Evolutionary conservation across 2,888 invertebrate species (phyloP), one percentile per base, ranked within the genome.

Genomic region (Chymomyza procnemis): DNA sequence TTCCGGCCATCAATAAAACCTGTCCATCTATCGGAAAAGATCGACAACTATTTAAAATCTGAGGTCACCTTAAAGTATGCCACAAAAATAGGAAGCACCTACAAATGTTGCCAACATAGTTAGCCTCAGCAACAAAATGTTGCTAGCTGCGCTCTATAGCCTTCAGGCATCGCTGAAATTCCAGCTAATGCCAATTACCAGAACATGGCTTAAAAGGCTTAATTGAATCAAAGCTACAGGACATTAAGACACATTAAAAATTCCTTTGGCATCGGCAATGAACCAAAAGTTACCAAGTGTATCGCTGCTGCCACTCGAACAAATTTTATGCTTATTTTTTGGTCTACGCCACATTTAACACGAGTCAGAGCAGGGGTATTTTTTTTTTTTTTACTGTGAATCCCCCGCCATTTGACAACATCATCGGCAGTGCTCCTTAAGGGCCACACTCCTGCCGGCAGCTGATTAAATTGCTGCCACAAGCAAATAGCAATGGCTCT

Each of bases 391-490:
- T n/a, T n/a, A n/a, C n/a, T 41, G 26, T 41, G 34, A 9, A 2
- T 12, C 34, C 12, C 12, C 34, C 34, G 69, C 82, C 85, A 80
- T 80, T 80, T 80, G 80, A 80, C 80, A 80, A 80, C 80, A 80
- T 80, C 85, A 80, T 80, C 75, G 76, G 75, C 69, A 69, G 77
- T 69, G 64, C 59, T 64, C 66, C 69, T 54, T 65, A n/a, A 2
- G 9, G 54, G 54, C 18, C 21, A 8, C 18, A 54, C 22, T 54
- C 21, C 22, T 12, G 34, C n/a, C 34, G 34, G 41, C 61, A 71
- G 72, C 81, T 83, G 81, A 85, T 82, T 82, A 82, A 82, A 82
- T 82, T 82, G 81, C 79, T 63, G 75, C 66, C 76, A 74, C 73
- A 72, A 52, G 69, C 74, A 34, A 56, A 54, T 56, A 56, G 30